These are phyloP conservation scores for Brevipalpus yothersi DNA, from an alignment of 1,140 invertebrate species.

Conservation along the genomic window DNA sequence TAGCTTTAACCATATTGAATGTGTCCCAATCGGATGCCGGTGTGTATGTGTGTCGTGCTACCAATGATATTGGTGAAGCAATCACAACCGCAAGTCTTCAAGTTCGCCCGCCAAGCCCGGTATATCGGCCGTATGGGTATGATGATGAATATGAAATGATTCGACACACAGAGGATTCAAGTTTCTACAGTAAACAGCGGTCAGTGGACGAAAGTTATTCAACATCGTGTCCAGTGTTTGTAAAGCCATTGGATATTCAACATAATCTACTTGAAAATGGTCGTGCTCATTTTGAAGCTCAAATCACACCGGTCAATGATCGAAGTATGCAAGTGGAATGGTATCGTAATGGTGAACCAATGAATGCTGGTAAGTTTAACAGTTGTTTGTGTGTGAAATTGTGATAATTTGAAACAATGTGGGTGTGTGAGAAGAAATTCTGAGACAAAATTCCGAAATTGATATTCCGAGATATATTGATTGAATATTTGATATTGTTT, in stretches of 20 bases:
- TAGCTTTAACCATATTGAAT: conserved; percentile 34
- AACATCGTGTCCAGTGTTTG: conserved; percentile 55
- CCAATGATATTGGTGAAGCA: background rate
- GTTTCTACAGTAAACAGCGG: conserved; percentile 55
- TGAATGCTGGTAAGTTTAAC: conserved; percentile 24
- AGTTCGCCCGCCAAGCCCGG: conserved; percentile 9
- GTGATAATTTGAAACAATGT: too few relatives aligned
- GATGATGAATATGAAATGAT: background rate
- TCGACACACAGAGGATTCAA: conserved; percentile 71
- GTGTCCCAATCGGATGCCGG: background rate
- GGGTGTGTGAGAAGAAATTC: too few relatives aligned
- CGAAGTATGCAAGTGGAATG: conserved; percentile 71
- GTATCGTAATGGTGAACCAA: conserved; percentile 29
- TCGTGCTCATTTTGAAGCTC: conserved; percentile 33
- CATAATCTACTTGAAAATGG: background rate
- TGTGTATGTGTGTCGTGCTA: background rate
- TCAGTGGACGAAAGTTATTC: conserved; percentile 31
- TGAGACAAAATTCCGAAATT: too few relatives aligned
- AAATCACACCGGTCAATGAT: conserved; percentile 68
- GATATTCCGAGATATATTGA: too few relatives aligned
- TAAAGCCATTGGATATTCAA: conserved; percentile 40
- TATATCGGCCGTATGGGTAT: background rate
- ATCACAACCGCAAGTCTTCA: conserved; percentile 6
- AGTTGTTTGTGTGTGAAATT: too few relatives aligned
- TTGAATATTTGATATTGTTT: too few relatives aligned